These are phyloP conservation scores for Drymonia ruficornis DNA, from an alignment of 2,888 invertebrate species.

Conservation along the genomic window DNA sequence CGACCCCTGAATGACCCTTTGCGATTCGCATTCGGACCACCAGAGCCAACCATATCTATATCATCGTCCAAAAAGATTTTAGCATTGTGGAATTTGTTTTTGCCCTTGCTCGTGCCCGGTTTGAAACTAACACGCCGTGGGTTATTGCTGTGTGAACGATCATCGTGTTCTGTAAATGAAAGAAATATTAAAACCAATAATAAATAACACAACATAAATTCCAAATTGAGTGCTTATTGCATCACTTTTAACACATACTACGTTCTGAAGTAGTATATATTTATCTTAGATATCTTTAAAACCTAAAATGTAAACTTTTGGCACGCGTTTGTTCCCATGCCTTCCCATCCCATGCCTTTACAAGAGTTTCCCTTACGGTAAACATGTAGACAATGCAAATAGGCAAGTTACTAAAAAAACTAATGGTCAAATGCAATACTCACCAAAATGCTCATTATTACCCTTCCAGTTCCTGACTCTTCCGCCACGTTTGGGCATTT, in stretches of 20 bases:
- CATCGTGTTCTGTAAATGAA: slow-evolving; percentile 75
- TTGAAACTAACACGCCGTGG: slow-evolving; percentile 84
- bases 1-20: slow-evolving; percentile 66
- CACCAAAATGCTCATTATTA: slow-evolving; percentile 73
- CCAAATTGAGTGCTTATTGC: slow-evolving; percentile 1
- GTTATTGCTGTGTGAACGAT: slow-evolving; percentile 64
- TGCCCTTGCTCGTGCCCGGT: slow-evolving; percentile 72
- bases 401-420: not conserved
- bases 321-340: too few species aligned
- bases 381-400: too few species aligned
- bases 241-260: not conserved
- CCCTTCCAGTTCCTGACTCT: slow-evolving; percentile 69
- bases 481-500: slow-evolving; percentile 79
- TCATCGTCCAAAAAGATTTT: slow-evolving; percentile 86
- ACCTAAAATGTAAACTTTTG: too few species aligned
- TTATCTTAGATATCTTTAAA: too few species aligned
- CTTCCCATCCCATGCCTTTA: too few species aligned
- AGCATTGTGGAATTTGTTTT: slow-evolving; percentile 71
- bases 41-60: slow-evolving; percentile 84
- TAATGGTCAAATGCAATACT: slow-evolving; percentile 24
- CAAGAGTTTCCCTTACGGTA: too few species aligned
- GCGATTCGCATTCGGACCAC: slow-evolving; percentile 47
- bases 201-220: not conserved
- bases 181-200: slow-evolving; percentile 1
- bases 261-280: too few species aligned